Conservation (phyloP, 1,140 invertebrate genomes). For the Babylonia areolata region DNA sequence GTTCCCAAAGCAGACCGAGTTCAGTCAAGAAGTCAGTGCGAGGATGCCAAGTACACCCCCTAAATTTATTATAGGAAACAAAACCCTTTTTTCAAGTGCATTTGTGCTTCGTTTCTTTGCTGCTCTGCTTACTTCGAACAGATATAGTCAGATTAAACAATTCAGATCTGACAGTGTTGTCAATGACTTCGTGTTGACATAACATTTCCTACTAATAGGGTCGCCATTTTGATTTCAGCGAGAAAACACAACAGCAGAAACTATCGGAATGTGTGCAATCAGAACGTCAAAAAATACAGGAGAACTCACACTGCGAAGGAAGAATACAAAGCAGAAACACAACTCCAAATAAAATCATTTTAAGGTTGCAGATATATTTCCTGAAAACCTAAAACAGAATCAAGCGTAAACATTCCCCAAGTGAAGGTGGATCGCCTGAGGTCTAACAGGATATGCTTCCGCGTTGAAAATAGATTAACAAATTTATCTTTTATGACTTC, state of each 20-base stretch:
- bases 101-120: no score
- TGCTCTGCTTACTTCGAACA: no score
- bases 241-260: background rate
- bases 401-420: background rate
- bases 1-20: no score
- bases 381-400: background rate
- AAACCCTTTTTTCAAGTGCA: no score
- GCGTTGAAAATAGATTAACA: background rate
- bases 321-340: background rate
- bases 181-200: no score
- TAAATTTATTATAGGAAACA: no score
- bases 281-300: background rate
- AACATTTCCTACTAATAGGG: conserved; percentile 3
- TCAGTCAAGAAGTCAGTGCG: no score
- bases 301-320: background rate
- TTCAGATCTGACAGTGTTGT: no score
- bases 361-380: background rate
- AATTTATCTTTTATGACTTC: background rate
- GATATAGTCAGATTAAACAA: no score
- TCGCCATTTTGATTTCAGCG: background rate
- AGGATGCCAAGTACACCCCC: no score
- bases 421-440: background rate
- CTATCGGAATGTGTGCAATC: background rate
- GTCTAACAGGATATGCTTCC: background rate
- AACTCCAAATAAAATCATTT: conserved; percentile 3